Evolutionary conservation across 2,113 vertebrate genomes (phyloP), one percentile per base, ranked within the genome.

Genomic region (Cyphomyrus discorhynchus): DNA sequence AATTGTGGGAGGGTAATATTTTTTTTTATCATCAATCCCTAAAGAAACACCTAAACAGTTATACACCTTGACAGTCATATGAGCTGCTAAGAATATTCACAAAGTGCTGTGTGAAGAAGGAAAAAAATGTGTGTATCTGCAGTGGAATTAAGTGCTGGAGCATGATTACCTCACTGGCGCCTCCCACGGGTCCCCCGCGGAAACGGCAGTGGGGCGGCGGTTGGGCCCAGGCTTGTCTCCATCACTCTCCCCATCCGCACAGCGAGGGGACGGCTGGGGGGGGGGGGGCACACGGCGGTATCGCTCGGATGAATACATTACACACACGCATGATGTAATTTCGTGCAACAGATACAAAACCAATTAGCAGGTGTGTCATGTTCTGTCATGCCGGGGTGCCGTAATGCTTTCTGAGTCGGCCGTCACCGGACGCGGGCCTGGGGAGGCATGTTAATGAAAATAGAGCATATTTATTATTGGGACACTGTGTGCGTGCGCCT

Each of bases 321-420:
- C 42, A 88, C 52, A 45, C 47, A 45, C 66, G 88, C 88, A 91
- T 95, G 95, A 95, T 95, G 93, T 95, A 94, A 95, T 92, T 93
- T 93, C 88, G 92, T 93, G 94, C 93, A 95, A 96, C 95, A 95
- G 90, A 94, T 94, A 92, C 94, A 91, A 92, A 92, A 92, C 92
- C 91, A 90, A 91, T 91, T 91, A 91, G 86, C 91, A 93, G 93
- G 91, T 93, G 90, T 93, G 91, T 91, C 66, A 53, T 91, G 91
- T 91, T 90, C 89, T 91, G 91, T 91, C 90, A 90, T 92, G 92
- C 90, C 90, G 87, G 88, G 85, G 42, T 85, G 24, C 85, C 89
- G 92, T 80, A 52, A 39, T 82, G 86, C 91, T 56, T 88, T 92
- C 66, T 90, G 70, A 88, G 77, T 88, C 88, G 88, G 86, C 88